A percentile compares a stretch with the other conserved stretches of the same genome.
phyloP scores from a whole-genome alignment of 2,797 vertebrate genomes.

The Poecilia velifera region DNA sequence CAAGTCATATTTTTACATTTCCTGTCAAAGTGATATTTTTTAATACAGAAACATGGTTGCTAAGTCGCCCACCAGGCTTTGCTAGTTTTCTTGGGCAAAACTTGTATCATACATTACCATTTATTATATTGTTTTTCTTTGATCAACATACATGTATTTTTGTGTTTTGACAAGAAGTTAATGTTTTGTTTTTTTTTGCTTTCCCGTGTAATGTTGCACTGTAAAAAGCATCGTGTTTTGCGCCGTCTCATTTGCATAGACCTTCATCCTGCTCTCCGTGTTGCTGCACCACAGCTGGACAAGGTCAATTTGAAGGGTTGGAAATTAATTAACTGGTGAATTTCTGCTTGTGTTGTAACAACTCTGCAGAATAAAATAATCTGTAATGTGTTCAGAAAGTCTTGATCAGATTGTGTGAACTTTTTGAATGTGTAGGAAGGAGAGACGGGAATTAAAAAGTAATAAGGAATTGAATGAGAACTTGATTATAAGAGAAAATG shows the following conservation, averaged over 20 bases:
- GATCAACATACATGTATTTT: neutral
- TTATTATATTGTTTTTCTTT: neutral
- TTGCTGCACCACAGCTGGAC: conserved; percentile 2
- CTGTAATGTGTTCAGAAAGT: neutral
- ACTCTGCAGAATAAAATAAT: neutral
- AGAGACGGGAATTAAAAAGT: neutral
- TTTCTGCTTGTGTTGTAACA: neutral
- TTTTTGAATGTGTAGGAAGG: neutral
- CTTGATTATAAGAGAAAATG: neutral
- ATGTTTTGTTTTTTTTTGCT: neutral
- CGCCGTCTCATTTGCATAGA: neutral
- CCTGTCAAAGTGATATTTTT: too few species aligned
- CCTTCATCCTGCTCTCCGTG: neutral
- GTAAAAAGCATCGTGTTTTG: neutral
- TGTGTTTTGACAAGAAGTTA: too few species aligned
- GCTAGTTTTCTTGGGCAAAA: too few species aligned
- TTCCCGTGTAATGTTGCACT: neutral
- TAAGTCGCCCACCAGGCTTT: too few species aligned
- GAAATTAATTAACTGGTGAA: conserved; percentile 5
- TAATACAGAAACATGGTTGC: too few species aligned
- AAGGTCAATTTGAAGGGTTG: conserved; percentile 7
- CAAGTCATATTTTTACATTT: too few species aligned
- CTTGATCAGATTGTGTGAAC: neutral
- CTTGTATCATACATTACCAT: neutral
- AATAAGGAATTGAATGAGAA: neutral